Conservation (phyloP, 2,797 vertebrate genomes). For the Emydoidea blandingii region DNA sequence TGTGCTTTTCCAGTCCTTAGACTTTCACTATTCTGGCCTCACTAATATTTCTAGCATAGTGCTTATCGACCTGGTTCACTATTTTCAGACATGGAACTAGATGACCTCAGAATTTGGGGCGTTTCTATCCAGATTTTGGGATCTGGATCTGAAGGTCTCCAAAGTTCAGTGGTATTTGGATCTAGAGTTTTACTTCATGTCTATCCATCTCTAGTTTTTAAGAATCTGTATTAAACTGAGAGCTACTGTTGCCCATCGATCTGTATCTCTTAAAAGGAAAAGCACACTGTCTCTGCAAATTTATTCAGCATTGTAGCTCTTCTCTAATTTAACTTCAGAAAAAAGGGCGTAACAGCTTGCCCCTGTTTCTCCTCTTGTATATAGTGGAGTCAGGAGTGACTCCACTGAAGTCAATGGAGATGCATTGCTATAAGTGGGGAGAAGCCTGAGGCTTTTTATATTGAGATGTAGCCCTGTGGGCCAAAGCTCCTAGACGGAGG, state of each 20-base stretch:
- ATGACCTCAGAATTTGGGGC: neutral
- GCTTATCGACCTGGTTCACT: neutral
- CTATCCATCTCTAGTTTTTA: neutral
- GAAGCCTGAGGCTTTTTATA: neutral
- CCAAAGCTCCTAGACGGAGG: neutral
- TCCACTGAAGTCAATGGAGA: neutral
- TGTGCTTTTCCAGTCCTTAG: neutral
- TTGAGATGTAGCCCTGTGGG: neutral
- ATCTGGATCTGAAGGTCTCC: neutral
- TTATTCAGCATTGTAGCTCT: rapidly evolving
- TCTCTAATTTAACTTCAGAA: neutral
- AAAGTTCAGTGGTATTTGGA: neutral
- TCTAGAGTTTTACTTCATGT: neutral
- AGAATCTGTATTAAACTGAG: neutral
- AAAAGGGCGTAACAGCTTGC: neutral
- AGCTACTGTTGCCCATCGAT: neutral
- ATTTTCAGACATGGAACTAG: neutral
- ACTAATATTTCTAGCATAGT: neutral
- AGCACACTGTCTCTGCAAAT: neutral
- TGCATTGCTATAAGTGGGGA: neutral
- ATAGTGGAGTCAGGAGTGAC: neutral
- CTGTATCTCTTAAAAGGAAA: neutral
- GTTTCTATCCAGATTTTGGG: neutral
- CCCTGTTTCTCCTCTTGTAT: neutral
- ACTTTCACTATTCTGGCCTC: neutral